Conservation (phyloP, 2,113 vertebrate genomes). For the Peromyscus polionotus region DNA sequence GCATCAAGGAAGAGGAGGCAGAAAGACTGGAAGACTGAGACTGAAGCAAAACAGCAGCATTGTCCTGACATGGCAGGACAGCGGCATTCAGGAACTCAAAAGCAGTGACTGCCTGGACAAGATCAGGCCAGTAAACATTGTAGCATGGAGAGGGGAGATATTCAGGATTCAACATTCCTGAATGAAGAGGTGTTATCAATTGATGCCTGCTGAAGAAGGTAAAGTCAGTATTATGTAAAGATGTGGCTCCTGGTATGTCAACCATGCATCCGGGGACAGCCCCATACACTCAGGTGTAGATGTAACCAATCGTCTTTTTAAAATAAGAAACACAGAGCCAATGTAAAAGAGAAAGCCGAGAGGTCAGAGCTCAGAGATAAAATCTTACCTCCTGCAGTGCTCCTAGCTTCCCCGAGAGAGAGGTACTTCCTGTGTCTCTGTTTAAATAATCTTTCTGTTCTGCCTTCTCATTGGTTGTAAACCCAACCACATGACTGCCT, state of each 20-base stretch:
- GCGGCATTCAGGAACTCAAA: neutral
- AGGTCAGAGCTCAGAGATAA: too few relatives aligned
- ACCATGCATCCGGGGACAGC: neutral
- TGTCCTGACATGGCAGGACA: neutral
- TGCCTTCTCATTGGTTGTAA: too few relatives aligned
- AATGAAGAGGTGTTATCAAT: neutral
- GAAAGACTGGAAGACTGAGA: neutral
- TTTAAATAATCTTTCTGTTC: too few relatives aligned
- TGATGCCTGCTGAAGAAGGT: neutral
- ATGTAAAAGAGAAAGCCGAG: too few relatives aligned
- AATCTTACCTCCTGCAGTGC: too few relatives aligned
- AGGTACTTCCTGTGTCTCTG: too few relatives aligned
- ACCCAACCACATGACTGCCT: too few relatives aligned
- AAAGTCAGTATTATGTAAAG: neutral
- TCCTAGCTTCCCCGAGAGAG: too few relatives aligned
- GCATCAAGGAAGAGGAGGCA: neutral
- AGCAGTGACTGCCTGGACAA: neutral
- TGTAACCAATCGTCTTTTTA: too few relatives aligned
- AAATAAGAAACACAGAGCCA: too few relatives aligned
- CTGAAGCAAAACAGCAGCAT: neutral
- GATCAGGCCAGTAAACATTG: neutral
- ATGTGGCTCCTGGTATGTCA: neutral
- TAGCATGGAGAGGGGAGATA: neutral
- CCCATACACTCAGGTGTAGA: neutral
- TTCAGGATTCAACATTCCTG: neutral